Evolutionary conservation across 1,140 invertebrate genomes (phyloP), one percentile per base, ranked within the genome.

Genomic region (Drosophila dunni): DNA sequence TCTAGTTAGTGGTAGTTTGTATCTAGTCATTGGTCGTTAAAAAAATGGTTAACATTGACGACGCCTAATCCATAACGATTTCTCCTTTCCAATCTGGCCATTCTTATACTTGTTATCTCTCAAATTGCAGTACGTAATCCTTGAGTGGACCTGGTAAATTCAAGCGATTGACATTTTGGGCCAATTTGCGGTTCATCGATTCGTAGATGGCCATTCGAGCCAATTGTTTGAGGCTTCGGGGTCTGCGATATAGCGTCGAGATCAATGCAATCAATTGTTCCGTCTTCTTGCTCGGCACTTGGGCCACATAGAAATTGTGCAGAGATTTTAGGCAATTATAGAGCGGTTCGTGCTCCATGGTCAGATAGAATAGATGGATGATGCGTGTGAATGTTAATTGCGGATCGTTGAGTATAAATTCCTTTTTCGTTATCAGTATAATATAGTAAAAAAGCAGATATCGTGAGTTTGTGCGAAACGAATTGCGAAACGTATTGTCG

Each of bases 371-470:
- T 6, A 96, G 93, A 91, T 94, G 93, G 33, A 96, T 94, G 24
- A 96, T 93, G 54, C 94, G 94, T 8, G 94, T 93, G 91, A 95
- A 96, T 40, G 93, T 93, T 74, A 94, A 93, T 42, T 95, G 93
- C 4, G 94, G 93, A 91, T 96, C 95, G 38, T 94, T 93, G 40
- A 96, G 93, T 62, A 96, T 93, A 76, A 95, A 94, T 85, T 96
- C 95, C 84, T 95, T 95, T 64, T 94, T 93, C 61, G 94, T 95
- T 74, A 96, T 94, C 60, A 95, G 91, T 81, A 95, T 94, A 58
- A 96, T 94, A 80, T 95, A 96, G 90, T 95, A 95, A 80, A 95
- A 96, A 5, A 95, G 93, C 74, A 95, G 94, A 91, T 95, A 94
- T 66, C 94, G 93, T 51, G 93, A 94, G 84, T 89, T 94, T 84